Conservation (phyloP, 2,113 vertebrate species). For the Haemorhous mexicanus region DNA sequence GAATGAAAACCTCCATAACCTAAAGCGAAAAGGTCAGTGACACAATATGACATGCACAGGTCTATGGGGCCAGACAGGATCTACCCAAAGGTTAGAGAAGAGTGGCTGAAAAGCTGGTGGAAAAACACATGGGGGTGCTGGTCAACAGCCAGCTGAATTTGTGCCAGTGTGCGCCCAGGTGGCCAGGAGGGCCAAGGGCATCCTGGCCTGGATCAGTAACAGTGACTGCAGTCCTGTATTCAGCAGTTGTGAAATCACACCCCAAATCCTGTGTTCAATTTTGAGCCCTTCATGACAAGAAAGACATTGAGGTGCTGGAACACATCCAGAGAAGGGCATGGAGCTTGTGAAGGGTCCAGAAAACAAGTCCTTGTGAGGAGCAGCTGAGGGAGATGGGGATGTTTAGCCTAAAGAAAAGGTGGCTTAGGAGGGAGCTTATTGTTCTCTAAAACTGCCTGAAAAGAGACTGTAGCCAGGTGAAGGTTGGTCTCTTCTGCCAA, state of each 20-base stretch:
- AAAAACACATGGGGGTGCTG: background rate
- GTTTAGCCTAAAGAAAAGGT: background rate
- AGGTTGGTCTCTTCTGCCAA: background rate
- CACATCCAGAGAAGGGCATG: background rate
- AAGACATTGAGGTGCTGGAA: background rate
- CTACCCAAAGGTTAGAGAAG: background rate
- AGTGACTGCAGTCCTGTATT: background rate
- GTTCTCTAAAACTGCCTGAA: background rate
- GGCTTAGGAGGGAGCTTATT: rapidly evolving
- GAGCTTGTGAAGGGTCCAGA: background rate
- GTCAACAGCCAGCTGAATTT: background rate
- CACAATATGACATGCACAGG: background rate
- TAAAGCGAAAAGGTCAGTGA: background rate
- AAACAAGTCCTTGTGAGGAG: background rate
- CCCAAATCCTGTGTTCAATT: background rate
- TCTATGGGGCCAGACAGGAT: background rate
- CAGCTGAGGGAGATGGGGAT: background rate
- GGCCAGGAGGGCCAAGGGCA: background rate
- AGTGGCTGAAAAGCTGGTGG: background rate
- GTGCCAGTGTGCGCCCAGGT: too few species aligned
- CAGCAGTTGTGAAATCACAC: background rate
- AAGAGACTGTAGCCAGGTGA: background rate
- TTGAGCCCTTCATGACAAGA: background rate
- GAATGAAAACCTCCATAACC: background rate
- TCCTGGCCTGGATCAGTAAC: background rate